Percentiles rank a stretch among this genome's conserved stretches.
Evolutionary conservation across 1,140 invertebrate species (phyloP).

Genomic region (Xylocopa sonorina): DNA sequence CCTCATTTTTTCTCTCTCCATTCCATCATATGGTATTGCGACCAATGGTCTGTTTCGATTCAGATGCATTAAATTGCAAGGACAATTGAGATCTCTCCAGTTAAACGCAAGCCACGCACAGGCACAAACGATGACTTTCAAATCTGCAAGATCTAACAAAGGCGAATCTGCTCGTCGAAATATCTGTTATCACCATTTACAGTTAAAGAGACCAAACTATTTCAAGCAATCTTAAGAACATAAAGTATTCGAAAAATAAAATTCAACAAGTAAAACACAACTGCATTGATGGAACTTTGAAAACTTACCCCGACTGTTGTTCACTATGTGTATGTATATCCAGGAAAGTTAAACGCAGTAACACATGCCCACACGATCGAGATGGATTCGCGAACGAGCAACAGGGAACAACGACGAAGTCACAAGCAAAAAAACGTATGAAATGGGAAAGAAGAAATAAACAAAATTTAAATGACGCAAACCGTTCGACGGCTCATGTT

Average conservation of each 20-base stretch:
- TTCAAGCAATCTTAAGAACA: too few species aligned
- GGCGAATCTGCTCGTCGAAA: constrained; percentile 2
- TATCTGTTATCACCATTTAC: rapidly evolving
- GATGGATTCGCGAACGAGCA: background rate
- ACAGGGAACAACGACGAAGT: background rate
- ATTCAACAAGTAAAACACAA: background rate
- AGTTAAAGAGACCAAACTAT: background rate
- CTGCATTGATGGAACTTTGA: background rate
- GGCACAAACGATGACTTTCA: constrained; percentile 39
- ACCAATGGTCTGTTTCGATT: background rate
- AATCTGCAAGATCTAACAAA: constrained; percentile 34
- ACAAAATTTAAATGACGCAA: constrained; percentile 11
- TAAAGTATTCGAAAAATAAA: background rate
- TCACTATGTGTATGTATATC: background rate
- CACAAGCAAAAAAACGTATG: background rate
- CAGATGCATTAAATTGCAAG: background rate
- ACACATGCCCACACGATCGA: constrained; percentile 50
- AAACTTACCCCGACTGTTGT: constrained; percentile 28
- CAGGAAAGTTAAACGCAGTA: constrained; percentile 17
- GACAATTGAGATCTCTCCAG: background rate
- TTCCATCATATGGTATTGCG: background rate
- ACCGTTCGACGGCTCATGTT: constrained; percentile 52
- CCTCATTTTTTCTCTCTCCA: background rate
- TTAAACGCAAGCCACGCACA: background rate
- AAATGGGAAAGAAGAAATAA: background rate